Base-by-base conservation (phyloP, 1,140 invertebrate species). In the Papilio helenus region DNA sequence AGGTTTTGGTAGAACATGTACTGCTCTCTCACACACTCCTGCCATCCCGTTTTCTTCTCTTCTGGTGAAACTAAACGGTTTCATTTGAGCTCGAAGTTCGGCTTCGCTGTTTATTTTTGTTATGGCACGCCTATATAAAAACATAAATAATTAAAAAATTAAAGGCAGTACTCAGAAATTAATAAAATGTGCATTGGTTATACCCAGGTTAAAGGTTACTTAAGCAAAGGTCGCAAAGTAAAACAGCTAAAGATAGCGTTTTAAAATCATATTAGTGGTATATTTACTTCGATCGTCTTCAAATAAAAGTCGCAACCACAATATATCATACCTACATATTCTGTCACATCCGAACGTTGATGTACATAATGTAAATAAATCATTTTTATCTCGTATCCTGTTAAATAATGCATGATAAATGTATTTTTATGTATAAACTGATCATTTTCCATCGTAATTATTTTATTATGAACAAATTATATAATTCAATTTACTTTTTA, bases 61-160 rank as follows among this genome's bases (percentile, higher is more conserved):
- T 84, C 94, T 95, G 3, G 95, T 95, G 79, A 96, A 96, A 73
- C 95, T 96, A 84, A 97, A 97, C 1, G 96, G 96, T 82, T 95
- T 95, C 94, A 97, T 96, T 87, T 95, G 94, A 4, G 96, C 94
- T 76, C 94, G 90, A 5, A 96, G 82, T 79, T 95, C 95, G 20
- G 95, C 95, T 83, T 95, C 95, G 51, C 95, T 95, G 85, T 95
- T 95, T 81, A 95, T 95, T 86, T 95, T 95, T 14, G 95, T 92
- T 55, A 95, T 92, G 68, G 93, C 93, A 80, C 95, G 92, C 84
- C 96, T 96, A 81, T 34, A 91, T 84, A 72, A 74, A 51, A 72
- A 74, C n/a, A n/a, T n/a, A 44, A 58, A 71, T 26, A 51, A 14
- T 9, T 71, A 16, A 51, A 65, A 72, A 14, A n/a, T 46, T 55